Evolutionary conservation across 2,797 vertebrate species (phyloP).

Genomic region (Chaunax sp.): DNA sequence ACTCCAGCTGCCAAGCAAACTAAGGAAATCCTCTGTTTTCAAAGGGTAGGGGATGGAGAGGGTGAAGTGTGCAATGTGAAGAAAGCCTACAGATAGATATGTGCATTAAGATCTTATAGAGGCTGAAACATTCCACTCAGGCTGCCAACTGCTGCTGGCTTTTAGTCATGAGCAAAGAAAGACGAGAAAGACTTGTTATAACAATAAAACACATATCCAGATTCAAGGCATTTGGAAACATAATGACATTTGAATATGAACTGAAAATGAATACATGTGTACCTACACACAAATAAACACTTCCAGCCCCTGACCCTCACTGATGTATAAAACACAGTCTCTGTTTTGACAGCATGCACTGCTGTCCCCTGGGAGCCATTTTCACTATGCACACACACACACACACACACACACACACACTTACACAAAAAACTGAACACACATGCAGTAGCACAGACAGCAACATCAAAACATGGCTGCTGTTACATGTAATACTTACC

Average conservation of each 20-base stretch:
- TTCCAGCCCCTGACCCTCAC: slow-evolving; percentile 27
- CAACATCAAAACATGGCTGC: slow-evolving; percentile 47
- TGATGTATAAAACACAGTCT: slow-evolving; percentile 74
- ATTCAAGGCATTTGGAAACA: slow-evolving; percentile 3
- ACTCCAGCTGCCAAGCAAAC: slow-evolving; percentile 68
- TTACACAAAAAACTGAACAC: slow-evolving; percentile 16
- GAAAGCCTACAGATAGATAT: slow-evolving; percentile 42
- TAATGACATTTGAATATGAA: background rate
- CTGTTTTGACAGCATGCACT: slow-evolving; percentile 54
- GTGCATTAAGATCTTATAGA: slow-evolving; percentile 43
- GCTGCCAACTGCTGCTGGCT: slow-evolving; percentile 13
- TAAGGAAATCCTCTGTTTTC: slow-evolving; percentile 79
- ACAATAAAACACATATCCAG: slow-evolving; percentile 13
- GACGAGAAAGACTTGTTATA: slow-evolving; percentile 12
- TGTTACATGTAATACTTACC: slow-evolving; percentile 22
- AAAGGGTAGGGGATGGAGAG: slow-evolving; percentile 44
- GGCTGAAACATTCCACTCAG: slow-evolving; percentile 24
- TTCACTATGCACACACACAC: slow-evolving; percentile 14
- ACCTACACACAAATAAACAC: slow-evolving; percentile 10
- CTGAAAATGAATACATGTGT: background rate
- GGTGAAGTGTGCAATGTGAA: slow-evolving; percentile 35
- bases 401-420: slow-evolving; percentile 11
- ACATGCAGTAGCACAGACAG: slow-evolving; percentile 33
- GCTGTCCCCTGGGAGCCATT: slow-evolving; percentile 57
- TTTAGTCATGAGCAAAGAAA: slow-evolving; percentile 4